Evolutionary conservation across 2,888 invertebrate species (phyloP), one percentile per base, ranked within the genome.

Genomic region (Macrophya alboannulata): DNA sequence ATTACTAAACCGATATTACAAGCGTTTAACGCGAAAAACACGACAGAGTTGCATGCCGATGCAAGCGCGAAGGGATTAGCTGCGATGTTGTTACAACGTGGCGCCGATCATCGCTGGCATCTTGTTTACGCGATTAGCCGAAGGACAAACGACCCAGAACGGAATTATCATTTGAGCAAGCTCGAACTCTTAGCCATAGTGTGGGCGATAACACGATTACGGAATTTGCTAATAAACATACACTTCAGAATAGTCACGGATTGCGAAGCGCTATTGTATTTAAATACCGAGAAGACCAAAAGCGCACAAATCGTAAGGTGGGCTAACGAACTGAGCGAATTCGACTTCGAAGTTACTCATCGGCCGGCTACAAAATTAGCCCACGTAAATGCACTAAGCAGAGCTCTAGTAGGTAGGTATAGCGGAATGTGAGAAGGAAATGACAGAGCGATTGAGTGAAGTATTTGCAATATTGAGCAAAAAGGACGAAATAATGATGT

Each of bases 341-440:
- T 68, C 25, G 71, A 65, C 25, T 83, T 40, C 71, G 83, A 83
- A 43, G 51, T 83, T 15, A 43, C 5, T 15, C 83, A 83, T n/a
- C 65, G 71, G n/a, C 40, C 83, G 8, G 83, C 71, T 4, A 71
- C 65, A 15, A 55, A 25, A 40, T 10, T 65, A 25, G n/a, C 9
- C 4, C 65, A 83, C 12, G 83, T 71, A 9, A 71, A 83, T 15
- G 83, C 83, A 3, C 21, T 83, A 21, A 83, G 83, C 25, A 74
- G 90, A 86, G 88, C 88, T 76, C 88, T 89, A n/a, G n/a, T n/a
- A n/a, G 10, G 86, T 72, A 8, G n/a, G 62, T 21, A 17, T 9
- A 17, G 15, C 77, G 17, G 48, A 45, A 40, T 45, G 25, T 21
- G 85, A 86, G 25, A 83, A 84, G 43, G 84, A 86, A 10, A 68